Evolutionary conservation across 2,797 vertebrate species (phyloP).

Genomic region (Mormyrops attenuatus): DNA sequence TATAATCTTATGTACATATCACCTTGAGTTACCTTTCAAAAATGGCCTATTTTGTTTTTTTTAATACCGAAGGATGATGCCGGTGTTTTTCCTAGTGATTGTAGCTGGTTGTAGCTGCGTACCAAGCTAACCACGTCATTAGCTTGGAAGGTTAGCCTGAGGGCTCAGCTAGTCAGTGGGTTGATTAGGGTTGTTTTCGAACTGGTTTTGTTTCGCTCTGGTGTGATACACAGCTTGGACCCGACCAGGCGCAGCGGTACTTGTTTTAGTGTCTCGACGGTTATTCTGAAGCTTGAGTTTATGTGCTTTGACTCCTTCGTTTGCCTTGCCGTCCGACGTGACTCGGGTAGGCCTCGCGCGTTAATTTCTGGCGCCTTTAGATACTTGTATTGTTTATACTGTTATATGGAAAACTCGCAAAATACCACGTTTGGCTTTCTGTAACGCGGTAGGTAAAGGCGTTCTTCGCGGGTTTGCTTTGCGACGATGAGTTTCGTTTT

Average conservation of each 20-base stretch:
- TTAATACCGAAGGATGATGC: not conserved
- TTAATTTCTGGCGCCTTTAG: slow-evolving; percentile 24
- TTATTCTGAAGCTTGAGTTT: not conserved
- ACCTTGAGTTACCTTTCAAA: not conserved
- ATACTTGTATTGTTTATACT: not conserved
- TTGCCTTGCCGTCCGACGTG: not conserved
- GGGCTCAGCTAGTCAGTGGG: not conserved
- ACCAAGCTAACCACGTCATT: not conserved
- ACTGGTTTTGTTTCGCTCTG: slow-evolving; percentile 17
- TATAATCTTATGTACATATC: not conserved
- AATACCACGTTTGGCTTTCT: not conserved
- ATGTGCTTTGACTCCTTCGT: not conserved
- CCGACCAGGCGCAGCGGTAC: not conserved
- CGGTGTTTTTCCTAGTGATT: not conserved
- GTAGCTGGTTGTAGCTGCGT: not conserved
- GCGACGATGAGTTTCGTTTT: not conserved
- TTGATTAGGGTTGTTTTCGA: not conserved
- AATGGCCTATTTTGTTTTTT: not conserved
- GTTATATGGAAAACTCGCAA: not conserved
- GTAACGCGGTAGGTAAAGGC: not conserved
- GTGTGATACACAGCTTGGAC: not conserved
- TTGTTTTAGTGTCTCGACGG: not conserved
- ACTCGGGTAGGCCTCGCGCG: slow-evolving; percentile 9
- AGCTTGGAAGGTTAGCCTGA: not conserved
- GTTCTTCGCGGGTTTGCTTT: not conserved